Percentiles rank a stretch among this genome's conserved stretches.
phyloP scores from a whole-genome alignment of 2,797 vertebrate species.

The Melanotaenia parkinsoni region DNA sequence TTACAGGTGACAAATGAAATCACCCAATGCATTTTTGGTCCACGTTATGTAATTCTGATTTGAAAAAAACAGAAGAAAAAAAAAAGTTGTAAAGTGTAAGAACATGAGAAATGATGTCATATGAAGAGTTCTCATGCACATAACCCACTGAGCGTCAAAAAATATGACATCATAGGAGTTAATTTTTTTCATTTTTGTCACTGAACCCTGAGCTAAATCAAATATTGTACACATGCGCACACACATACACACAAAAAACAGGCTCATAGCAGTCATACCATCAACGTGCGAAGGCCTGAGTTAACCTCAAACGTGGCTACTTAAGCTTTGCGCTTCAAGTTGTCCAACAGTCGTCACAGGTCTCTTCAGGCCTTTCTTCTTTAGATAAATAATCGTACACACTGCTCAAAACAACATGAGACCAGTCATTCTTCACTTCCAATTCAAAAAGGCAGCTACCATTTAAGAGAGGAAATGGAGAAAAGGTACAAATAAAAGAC shows the following conservation, averaged over 20 bases:
- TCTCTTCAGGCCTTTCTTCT: conserved; percentile 50
- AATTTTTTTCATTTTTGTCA: conserved; percentile 71
- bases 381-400: conserved; percentile 46
- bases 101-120: conserved; percentile 34
- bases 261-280: conserved; percentile 64
- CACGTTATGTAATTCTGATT: conserved; percentile 52
- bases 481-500: conserved; percentile 65
- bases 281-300: conserved; percentile 40
- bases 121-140: conserved; percentile 51
- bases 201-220: conserved; percentile 85
- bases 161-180: conserved; percentile 78
- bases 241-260: conserved; percentile 15
- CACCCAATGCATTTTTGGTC: conserved; percentile 76
- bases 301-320: conserved; percentile 75
- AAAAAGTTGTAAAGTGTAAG: neutral
- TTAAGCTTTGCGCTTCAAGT: conserved; percentile 30
- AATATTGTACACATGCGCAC: conserved; percentile 52
- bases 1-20: conserved; percentile 38
- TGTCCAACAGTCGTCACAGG: conserved; percentile 70
- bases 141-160: conserved; percentile 61
- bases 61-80: conserved; percentile 29
- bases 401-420: conserved; percentile 65
- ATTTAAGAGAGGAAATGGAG: conserved; percentile 67
- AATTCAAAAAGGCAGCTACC: conserved; percentile 78
- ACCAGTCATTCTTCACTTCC: conserved; percentile 73